These are phyloP conservation scores for Tyrannus savana DNA, from an alignment of 2,113 vertebrate species.

Conservation along the genomic window DNA sequence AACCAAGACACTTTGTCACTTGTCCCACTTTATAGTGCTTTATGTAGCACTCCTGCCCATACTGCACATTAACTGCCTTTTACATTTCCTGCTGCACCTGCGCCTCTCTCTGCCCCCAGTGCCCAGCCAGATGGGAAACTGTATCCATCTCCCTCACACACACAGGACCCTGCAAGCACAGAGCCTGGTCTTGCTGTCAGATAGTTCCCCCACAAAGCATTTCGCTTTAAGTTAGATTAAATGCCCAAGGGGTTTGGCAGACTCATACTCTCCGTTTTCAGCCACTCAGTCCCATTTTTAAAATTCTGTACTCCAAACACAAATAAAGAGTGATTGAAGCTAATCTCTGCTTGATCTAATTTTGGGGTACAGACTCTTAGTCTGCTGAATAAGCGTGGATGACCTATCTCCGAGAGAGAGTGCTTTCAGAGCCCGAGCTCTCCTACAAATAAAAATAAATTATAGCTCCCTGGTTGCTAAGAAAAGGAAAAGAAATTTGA, in stretches of 20 bases:
- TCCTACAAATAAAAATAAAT: neutral
- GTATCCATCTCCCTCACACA: neutral
- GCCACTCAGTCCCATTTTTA: neutral
- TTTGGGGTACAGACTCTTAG: neutral
- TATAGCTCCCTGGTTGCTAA: neutral
- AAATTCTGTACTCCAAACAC: neutral
- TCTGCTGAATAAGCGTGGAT: neutral
- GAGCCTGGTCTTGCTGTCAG: neutral
- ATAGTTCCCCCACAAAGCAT: neutral
- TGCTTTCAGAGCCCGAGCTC: neutral
- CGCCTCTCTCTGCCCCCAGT: neutral
- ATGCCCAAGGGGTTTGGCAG: neutral
- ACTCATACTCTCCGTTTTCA: neutral
- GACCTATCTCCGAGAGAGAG: neutral
- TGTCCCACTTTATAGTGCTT: neutral
- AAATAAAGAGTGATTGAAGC: neutral
- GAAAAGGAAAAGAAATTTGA: neutral
- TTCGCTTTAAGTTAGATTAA: neutral
- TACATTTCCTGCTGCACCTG: constrained; percentile 12
- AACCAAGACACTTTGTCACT: neutral
- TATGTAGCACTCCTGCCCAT: neutral
- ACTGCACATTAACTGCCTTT: neutral
- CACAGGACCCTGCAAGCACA: neutral
- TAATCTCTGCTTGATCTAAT: neutral
- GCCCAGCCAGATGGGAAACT: neutral